phyloP scores from a whole-genome alignment of 2,888 invertebrate species.

The Tetragonula carbonaria region DNA sequence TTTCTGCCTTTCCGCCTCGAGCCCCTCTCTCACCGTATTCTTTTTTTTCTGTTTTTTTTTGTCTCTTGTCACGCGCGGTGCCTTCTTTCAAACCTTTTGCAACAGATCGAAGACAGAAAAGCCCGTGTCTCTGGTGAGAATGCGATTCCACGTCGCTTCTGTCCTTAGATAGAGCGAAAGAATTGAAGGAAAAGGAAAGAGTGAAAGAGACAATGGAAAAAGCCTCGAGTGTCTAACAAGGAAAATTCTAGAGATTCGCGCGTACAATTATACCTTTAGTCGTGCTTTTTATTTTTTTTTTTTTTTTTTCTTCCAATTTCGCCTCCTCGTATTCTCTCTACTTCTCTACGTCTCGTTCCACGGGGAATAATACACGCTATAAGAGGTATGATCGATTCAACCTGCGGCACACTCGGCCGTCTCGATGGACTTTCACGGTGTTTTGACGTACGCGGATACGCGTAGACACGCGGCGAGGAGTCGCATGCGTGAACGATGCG shows the following conservation, averaged over 20 bases:
- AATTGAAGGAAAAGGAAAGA: background rate
- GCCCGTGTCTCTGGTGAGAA: background rate
- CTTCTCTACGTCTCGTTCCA: background rate
- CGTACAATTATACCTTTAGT: background rate
- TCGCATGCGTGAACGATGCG: background rate
- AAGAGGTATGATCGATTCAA: constrained; percentile 39
- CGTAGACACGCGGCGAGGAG: background rate
- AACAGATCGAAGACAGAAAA: constrained; percentile 5
- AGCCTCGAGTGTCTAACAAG: background rate
- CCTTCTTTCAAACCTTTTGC: constrained; percentile 17
- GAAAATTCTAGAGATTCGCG: constrained; percentile 19
- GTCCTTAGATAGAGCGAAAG: background rate
- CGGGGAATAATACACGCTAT: background rate
- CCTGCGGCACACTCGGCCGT: constrained; percentile 30
- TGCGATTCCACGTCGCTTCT: constrained; percentile 29
- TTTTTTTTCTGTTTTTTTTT: background rate
- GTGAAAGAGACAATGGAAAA: constrained; percentile 3
- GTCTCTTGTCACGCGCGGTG: background rate
- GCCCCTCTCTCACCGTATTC: background rate
- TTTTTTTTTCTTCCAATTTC: background rate
- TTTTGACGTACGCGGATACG: background rate
- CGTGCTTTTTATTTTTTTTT: background rate
- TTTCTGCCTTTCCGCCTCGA: background rate
- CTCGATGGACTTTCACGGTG: background rate
- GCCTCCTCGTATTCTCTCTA: background rate